A percentile compares a stretch with the other conserved stretches of the same genome.
Conservation (phyloP, 2,888 invertebrate genomes). For the Agrotis segetum region DNA sequence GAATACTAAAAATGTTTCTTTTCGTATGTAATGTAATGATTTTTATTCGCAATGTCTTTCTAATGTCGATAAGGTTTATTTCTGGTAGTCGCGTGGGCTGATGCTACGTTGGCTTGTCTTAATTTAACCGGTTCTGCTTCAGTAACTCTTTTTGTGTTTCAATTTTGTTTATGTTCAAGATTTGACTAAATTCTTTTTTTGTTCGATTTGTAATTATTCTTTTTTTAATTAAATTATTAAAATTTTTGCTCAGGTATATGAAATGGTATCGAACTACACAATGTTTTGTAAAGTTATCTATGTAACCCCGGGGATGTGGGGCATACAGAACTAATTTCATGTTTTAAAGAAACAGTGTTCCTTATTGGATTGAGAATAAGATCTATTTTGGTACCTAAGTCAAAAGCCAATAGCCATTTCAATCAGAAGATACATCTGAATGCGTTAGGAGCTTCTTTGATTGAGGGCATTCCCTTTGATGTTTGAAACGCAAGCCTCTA, state of each 20-base stretch:
- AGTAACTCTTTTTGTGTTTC: neutral
- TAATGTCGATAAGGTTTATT: conserved; percentile 41
- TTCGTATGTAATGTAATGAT: conserved; percentile 64
- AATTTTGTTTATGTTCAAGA: conserved; percentile 19
- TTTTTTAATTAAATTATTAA: no score
- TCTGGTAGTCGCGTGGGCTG: conserved; percentile 20
- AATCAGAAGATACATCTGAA: conserved; percentile 17
- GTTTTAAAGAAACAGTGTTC: neutral
- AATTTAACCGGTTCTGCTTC: conserved; percentile 4
- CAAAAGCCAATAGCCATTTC: conserved; percentile 12
- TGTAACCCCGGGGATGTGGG: no score
- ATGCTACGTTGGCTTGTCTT: neutral
- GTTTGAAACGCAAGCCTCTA: neutral
- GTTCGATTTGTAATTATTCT: no score
- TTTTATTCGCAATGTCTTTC: conserved; percentile 46
- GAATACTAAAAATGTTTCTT: conserved; percentile 81
- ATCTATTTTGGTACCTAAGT: neutral
- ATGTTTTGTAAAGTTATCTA: no score
- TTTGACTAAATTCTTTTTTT: conserved; percentile 13
- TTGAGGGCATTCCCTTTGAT: conserved; percentile 20
- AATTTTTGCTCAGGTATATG: no score
- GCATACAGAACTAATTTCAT: no score
- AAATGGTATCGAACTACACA: no score
- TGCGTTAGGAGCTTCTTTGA: conserved; percentile 12
- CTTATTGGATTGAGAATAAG: neutral